Percentiles rank a stretch among this genome's conserved stretches.
phyloP scores from a whole-genome alignment of 64 coral and sea anemone genomes.

The Pachyseris speciosa region DNA sequence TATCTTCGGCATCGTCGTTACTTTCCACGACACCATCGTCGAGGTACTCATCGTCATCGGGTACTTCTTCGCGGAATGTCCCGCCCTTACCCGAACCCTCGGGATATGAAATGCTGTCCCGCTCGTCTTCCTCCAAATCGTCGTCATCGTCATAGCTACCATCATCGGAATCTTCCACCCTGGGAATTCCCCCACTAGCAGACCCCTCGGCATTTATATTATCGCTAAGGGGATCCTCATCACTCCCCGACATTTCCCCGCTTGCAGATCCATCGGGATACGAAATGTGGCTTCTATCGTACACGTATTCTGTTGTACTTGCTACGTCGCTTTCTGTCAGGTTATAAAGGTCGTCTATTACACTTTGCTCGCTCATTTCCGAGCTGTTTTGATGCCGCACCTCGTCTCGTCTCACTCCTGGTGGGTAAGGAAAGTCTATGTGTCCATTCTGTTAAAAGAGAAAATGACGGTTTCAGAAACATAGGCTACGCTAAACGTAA shows the following conservation, averaged over 20 bases:
- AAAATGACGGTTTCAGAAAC: no score
- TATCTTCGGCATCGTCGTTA: not conserved
- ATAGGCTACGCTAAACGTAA: no score
- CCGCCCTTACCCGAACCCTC: not conserved
- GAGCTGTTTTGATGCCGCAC: conserved; percentile 74
- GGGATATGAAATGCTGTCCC: conserved; percentile 66
- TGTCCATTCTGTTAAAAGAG: conserved; percentile 69
- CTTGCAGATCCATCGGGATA: conserved; percentile 27
- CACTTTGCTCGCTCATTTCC: conserved; percentile 77
- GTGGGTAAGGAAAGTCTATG: conserved; percentile 95
- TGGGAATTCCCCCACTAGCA: not conserved
- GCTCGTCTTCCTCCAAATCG: conserved; percentile 35
- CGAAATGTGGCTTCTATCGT: conserved; percentile 79
- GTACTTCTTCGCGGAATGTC: not conserved
- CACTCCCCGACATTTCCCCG: not conserved
- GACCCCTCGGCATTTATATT: not conserved
- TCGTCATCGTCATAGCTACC: not conserved
- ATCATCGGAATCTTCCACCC: not conserved
- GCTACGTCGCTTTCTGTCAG: conserved; percentile 88
- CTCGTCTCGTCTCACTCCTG: conserved; percentile 87
- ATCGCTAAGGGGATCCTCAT: not conserved
- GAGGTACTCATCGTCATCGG: conserved; percentile 4
- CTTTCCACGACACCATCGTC: not conserved
- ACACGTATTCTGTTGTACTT: conserved; percentile 87
- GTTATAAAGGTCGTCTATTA: conserved; percentile 90